These are phyloP conservation scores for Neuroterus valhalla DNA, from an alignment of 1,140 invertebrate genomes.

Conservation along the genomic window DNA sequence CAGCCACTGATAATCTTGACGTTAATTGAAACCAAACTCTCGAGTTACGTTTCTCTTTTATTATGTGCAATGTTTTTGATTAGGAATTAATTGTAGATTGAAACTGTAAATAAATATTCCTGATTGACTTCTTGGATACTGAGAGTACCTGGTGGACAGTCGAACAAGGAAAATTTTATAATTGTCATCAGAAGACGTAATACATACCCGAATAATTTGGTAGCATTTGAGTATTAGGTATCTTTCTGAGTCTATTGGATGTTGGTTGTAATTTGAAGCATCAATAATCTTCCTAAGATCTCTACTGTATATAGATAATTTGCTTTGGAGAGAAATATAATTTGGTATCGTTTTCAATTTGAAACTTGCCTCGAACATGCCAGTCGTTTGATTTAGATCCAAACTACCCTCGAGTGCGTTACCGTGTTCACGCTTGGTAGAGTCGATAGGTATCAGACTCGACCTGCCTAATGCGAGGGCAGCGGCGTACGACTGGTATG, in stretches of 20 bases:
- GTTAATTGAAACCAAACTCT: neutral
- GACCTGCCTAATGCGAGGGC: constrained; percentile 62
- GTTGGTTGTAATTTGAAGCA: neutral
- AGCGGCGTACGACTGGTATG: constrained; percentile 47
- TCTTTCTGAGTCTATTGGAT: neutral
- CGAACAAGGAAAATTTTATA: no score
- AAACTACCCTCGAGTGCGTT: constrained; percentile 59
- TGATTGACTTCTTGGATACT: no score
- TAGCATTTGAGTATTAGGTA: no score
- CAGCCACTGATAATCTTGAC: neutral
- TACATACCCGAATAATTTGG: no score
- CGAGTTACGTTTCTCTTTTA: neutral
- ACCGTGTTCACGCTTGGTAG: constrained; percentile 63
- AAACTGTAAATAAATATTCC: no score
- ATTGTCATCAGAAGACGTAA: no score
- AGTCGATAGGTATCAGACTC: constrained; percentile 65
- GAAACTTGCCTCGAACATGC: neutral
- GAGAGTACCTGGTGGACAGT: no score
- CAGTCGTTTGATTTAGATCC: constrained; percentile 47
- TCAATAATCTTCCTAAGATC: neutral
- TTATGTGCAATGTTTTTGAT: neutral
- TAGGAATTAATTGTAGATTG: no score
- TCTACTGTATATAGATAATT: neutral
- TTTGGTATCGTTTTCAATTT: constrained; percentile 23
- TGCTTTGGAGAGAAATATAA: neutral